A percentile compares a stretch with the other conserved stretches of the same genome.
These are phyloP conservation scores for Drosophila falleni DNA, from an alignment of 2,888 invertebrate genomes.

Conservation along the genomic window DNA sequence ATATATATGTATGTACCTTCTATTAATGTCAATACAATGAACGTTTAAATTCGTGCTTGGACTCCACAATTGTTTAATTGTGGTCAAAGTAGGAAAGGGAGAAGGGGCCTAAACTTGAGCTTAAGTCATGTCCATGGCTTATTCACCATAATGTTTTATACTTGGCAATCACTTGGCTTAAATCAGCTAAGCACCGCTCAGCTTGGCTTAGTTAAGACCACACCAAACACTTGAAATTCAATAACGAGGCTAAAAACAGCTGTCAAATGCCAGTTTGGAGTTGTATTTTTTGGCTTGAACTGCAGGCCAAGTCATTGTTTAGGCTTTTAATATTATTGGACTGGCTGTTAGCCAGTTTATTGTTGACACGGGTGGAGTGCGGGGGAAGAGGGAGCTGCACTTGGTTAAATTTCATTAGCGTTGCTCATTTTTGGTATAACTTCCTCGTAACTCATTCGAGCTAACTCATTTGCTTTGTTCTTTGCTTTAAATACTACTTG, in stretches of 20 bases:
- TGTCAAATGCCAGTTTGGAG: conserved; percentile 28
- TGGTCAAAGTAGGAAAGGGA: conserved; percentile 7
- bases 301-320: conserved; percentile 36
- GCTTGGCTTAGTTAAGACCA: conserved; percentile 33
- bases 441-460: conserved; percentile 48
- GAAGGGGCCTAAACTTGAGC: conserved; percentile 2
- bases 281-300: conserved; percentile 29
- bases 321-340: conserved; percentile 3
- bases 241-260: conserved; percentile 63
- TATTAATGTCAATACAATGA: conserved; percentile 20
- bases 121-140: conserved; percentile 12
- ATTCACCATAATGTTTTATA: neutral
- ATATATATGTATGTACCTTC: neutral
- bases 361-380: neutral
- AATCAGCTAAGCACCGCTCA: conserved; percentile 21
- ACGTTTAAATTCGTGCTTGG: conserved; percentile 21
- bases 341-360: neutral
- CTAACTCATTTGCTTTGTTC: conserved; percentile 30
- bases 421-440: conserved; percentile 37
- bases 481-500: conserved; percentile 25
- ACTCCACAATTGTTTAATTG: conserved; percentile 34
- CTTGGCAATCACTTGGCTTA: conserved; percentile 28
- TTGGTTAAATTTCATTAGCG: conserved; percentile 28
- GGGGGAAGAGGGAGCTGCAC: neutral
- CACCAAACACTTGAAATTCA: conserved; percentile 67